Evolutionary conservation across 2,888 invertebrate genomes (phyloP), one percentile per base, ranked within the genome.

Genomic region (Scaptomyza cyrtandrae): DNA sequence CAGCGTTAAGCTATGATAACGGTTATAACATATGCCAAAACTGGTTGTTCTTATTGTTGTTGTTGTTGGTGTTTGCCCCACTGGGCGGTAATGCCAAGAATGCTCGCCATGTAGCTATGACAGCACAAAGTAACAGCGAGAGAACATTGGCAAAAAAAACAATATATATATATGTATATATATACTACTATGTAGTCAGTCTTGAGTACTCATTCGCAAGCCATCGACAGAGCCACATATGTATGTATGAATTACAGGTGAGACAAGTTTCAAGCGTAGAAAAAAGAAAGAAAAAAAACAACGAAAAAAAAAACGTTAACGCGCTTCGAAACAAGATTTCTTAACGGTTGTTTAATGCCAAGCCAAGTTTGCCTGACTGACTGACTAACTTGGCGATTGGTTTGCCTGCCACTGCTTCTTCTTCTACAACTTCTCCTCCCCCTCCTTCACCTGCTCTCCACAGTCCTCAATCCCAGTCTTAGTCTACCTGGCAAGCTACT

Each of bases 301-400:
- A n/a, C 2, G 5, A 50, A 46, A 45, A 57, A 68, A 56, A 63
- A 70, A 56, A 64, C 61, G 70, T 77, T 80, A 80, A 82, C 76
- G 82, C 80, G 73, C 81, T 79, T 80, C 66, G 68, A 85, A 86
- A 86, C 86, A 69, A 86, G 86, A 86, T 89, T 88, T 88, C 83
- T 88, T 90, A 90, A 90, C 90, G 89, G 89, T 89, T 80, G 72
- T 90, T 87, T 86, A 76, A 82, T 84, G 78, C 75, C 74, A 86
- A 87, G 66, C 75, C 80, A 72, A 74, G 80, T 77, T 75, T 80
- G 65, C 68, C 75, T 84, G 79, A 67, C 78, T 78, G 75, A 75
- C 64, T 79, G 78, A 80, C 80, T 78, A 72, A 79, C 72, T 76
- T 76, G 68, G 66, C 80, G 50, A 76, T 76, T 60, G 64, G 79